Evolutionary conservation across 1,140 invertebrate genomes (phyloP).

Genomic region (Periplaneta americana): DNA sequence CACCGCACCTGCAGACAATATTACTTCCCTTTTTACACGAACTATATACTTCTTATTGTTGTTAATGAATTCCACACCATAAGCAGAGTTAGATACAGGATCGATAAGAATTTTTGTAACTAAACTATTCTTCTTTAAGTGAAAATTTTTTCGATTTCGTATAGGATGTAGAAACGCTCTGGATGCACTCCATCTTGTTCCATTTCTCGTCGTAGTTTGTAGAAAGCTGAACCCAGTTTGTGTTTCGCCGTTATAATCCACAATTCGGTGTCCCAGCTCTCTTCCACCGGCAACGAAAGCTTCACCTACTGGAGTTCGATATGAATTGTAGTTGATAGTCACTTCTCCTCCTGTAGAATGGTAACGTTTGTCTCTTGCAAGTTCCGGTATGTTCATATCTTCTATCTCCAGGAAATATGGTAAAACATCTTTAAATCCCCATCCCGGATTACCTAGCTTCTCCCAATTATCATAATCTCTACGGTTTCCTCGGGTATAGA

Average conservation of each 20-base stretch:
- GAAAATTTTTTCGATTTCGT: slow-evolving; percentile 53
- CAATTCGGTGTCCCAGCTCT: slow-evolving; percentile 57
- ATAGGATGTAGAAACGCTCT: slow-evolving; percentile 65
- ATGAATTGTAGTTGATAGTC: slow-evolving; percentile 48
- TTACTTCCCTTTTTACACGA: slow-evolving; percentile 62
- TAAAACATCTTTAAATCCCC: slow-evolving; percentile 74
- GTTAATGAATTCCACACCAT: slow-evolving; percentile 56
- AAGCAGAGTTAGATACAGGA: slow-evolving; percentile 51
- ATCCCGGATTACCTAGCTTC: slow-evolving; percentile 66
- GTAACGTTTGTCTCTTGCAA: slow-evolving; percentile 42
- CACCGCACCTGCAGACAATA: slow-evolving; percentile 66
- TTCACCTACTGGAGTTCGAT: slow-evolving; percentile 52
- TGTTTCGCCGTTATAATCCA: slow-evolving; percentile 66
- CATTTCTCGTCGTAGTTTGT: slow-evolving; percentile 56
- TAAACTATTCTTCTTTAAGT: slow-evolving; percentile 54
- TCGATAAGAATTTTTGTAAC: slow-evolving; percentile 73
- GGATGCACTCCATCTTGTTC: slow-evolving; percentile 64
- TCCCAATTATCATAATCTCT: slow-evolving; percentile 77
- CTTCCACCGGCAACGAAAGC: slow-evolving; percentile 60
- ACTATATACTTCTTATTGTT: slow-evolving; percentile 47
- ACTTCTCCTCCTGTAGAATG: slow-evolving; percentile 57
- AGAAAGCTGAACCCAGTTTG: slow-evolving; percentile 58
- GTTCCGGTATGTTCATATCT: slow-evolving; percentile 52
- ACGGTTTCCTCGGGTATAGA: slow-evolving; percentile 75
- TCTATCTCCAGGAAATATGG: slow-evolving; percentile 80